These are phyloP conservation scores for Fregata magnificens DNA, from an alignment of 2,113 vertebrate genomes.

Conservation along the genomic window DNA sequence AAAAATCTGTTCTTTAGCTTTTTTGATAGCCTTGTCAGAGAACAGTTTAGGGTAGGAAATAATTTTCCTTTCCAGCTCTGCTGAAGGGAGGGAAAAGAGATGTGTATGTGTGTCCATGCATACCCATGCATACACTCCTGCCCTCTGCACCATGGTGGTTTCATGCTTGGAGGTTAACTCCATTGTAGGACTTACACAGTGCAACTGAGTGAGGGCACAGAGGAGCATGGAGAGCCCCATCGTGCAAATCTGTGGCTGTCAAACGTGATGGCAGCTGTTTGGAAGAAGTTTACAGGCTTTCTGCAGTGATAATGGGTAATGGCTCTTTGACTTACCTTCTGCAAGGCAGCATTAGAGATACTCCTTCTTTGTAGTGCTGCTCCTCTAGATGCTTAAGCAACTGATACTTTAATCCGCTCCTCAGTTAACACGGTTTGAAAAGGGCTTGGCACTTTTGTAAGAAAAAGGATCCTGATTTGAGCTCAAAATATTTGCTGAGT, in stretches of 20 bases:
- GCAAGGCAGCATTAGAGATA: neutral
- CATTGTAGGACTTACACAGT: neutral
- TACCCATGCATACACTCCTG: fast-evolving
- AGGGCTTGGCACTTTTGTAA: neutral
- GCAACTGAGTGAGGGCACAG: neutral
- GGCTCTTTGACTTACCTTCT: neutral
- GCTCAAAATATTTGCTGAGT: slow-evolving; percentile 8
- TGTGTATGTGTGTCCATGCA: neutral
- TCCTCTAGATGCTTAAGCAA: neutral
- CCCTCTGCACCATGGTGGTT: fast-evolving
- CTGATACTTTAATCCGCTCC: neutral
- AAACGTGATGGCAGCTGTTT: neutral
- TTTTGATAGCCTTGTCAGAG: neutral
- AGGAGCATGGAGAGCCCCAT: fast-evolving
- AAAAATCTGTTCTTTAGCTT: neutral
- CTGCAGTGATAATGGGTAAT: neutral
- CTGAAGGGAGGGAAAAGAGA: neutral
- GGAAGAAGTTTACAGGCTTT: neutral
- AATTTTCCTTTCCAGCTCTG: neutral
- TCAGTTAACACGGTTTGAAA: neutral
- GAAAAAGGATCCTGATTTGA: slow-evolving; percentile 2
- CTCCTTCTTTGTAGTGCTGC: neutral
- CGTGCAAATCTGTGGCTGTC: neutral
- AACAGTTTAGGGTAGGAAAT: neutral
- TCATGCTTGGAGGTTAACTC: neutral